Evolutionary conservation across 2,888 invertebrate species (phyloP), one percentile per base, ranked within the genome.

Genomic region (Dasysyrphus albostriatus): DNA sequence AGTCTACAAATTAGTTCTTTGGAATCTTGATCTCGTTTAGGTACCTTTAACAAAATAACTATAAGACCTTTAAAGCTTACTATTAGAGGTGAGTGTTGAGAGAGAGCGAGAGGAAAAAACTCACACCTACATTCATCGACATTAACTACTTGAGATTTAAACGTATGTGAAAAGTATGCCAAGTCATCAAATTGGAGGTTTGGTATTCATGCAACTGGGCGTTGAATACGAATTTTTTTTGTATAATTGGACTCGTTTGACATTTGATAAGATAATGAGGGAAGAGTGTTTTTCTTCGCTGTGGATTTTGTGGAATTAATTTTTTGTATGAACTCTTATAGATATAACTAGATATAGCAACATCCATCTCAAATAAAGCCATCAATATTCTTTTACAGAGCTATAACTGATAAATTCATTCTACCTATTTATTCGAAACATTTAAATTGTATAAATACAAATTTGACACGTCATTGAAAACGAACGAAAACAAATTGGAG

Each of bases 171-270:
- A 63, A 14, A 75, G 2, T 7, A 19, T 49, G 82, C 82, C 42
- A 37, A 63, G 65, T 87, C 85, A 87, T 65, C 83, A 83, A 87
- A 87, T 87, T 87, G 69, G 65, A 70, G 85, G 85, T 87, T 87
- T 74, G 77, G 74, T 67, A 78, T 65, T 78, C 82, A 51, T 58
- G 58, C 73, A 74, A 37, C 32, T 73, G 73, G 29, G 49, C 56
- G 69, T 69, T 81, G 69, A 77, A 69, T 73, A 69, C 34, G 74
- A 34, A 78, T 74, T 70, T 42, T 44, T 32, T 78, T 82, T 58
- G 47, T 69, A 74, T 76, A 80, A 82, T 82, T 74, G 70, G 78
- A 72, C 70, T 80, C 49, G 80, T 79, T 75, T 76, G 85, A 82
- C 85, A 78, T 83, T 77, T 87, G 78, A 87, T 87, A 78, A 82